Evolutionary conservation across 2,113 vertebrate species (phyloP).

Genomic region (Nothoprocta pentlandii): DNA sequence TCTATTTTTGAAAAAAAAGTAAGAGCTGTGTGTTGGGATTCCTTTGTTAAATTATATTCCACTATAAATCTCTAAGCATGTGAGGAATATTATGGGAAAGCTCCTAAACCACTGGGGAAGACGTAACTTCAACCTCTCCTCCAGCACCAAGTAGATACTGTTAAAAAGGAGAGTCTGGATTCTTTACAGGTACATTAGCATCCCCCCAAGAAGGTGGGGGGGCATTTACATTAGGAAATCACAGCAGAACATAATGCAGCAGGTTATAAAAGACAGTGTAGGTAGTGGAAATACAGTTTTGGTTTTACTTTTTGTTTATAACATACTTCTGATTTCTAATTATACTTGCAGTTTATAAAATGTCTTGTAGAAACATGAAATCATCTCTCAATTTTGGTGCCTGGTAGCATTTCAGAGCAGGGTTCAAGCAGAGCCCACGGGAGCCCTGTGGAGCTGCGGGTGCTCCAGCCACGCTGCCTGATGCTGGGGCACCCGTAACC

Average conservation of each 20-base stretch:
- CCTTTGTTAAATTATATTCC: background rate
- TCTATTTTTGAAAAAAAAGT: background rate
- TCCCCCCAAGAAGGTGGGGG: background rate
- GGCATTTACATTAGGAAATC: background rate
- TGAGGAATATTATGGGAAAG: background rate
- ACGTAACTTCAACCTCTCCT: background rate
- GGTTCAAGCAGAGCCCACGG: background rate
- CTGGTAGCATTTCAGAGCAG: background rate
- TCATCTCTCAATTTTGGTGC: background rate
- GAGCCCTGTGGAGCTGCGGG: background rate
- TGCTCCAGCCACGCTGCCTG: accelerated
- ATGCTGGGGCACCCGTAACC: background rate
- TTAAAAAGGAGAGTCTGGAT: background rate
- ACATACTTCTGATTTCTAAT: background rate
- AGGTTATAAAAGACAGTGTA: background rate
- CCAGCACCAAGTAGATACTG: background rate
- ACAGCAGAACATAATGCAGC: background rate
- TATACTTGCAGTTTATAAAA: background rate
- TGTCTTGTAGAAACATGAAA: background rate
- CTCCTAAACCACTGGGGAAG: background rate
- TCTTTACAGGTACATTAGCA: background rate
- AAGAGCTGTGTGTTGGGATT: background rate
- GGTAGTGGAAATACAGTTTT: background rate
- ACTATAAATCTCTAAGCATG: background rate
- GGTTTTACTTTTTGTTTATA: background rate